Base-by-base conservation (phyloP, 2,113 vertebrate genomes). In the Fregetta grallaria region DNA sequence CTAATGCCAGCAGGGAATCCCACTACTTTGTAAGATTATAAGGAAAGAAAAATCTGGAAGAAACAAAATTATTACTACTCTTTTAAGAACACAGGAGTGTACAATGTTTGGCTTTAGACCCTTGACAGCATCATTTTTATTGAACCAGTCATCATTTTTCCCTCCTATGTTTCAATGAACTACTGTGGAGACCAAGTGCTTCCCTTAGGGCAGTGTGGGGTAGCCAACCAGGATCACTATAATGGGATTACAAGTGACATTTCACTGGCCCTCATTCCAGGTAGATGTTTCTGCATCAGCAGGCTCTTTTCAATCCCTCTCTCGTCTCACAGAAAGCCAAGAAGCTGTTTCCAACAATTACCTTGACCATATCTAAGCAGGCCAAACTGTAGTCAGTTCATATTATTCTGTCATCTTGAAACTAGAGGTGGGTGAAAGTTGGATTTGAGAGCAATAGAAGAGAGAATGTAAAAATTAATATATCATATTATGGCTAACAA, bases 231-330 rank as follows among this genome's bases (percentile, higher is more conserved):
- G 76, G 40, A 95, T 91, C 73, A 81, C 26, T 89, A 65, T 92
- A 94, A 94, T 79, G 76, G 94, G 88, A 94, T 96, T 91, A 82
- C 70, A 94, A 81, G 62, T 92, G 94, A 95, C 70, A 87, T 96
- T 94, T 94, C 92, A 65, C 83, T 81, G 80, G 68, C 89, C 86
- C 73, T 88, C 62, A 75, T 94, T 96, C 88, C 83, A 94, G 88
- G 95, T 94, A 85, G 95, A 92, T 73, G 83, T 87, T 97, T 97
- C 92, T 94, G 94, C 92, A 85, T 95, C 86, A 96, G 83, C 83
- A 94, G 70, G 40, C 76, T 81, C 73, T 91, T 92, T 91, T 92
- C 83, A 80, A 14, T 76, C 61, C 45, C 58, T 62, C 30, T 86
- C 71, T 93, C 16, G 1, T 62, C 77, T 92, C 86, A 91, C 88